Percentiles rank a stretch among this genome's conserved stretches.
Evolutionary conservation across 2,113 vertebrate species (phyloP).

Genomic region (Eleginops maclovinus): DNA sequence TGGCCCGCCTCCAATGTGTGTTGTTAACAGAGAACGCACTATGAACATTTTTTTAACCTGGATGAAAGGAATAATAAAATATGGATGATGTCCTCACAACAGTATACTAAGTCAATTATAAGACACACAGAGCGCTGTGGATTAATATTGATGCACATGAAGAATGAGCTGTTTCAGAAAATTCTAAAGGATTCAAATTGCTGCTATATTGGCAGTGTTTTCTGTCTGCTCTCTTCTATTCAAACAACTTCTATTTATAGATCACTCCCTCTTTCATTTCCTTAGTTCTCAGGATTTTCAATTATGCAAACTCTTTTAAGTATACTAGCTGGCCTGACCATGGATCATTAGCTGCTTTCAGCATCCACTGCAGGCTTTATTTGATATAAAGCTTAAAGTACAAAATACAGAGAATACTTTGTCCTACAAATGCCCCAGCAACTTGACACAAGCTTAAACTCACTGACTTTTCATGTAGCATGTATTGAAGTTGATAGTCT

Average conservation of each 20-base stretch:
- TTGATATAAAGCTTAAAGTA: conserved; percentile 14
- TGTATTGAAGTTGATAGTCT: conserved; percentile 19
- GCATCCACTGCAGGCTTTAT: conserved; percentile 8
- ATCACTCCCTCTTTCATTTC: conserved; percentile 32
- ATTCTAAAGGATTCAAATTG: neutral
- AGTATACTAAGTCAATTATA: neutral
- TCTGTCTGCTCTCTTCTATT: conserved; percentile 8
- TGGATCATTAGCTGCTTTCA: conserved; percentile 21
- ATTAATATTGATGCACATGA: neutral
- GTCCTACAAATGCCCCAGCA: conserved; percentile 20
- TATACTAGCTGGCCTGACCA: conserved; percentile 8
- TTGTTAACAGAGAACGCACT: neutral
- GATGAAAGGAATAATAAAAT: neutral
- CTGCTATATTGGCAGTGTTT: conserved; percentile 6
- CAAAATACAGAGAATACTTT: conserved; percentile 11
- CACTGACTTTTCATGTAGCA: conserved; percentile 15
- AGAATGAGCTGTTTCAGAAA: neutral
- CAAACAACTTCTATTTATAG: conserved; percentile 53
- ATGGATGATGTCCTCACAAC: neutral
- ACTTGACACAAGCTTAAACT: conserved; percentile 9
- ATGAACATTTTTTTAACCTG: conserved; percentile 3
- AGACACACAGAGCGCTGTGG: neutral
- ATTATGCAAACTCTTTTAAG: conserved; percentile 48
- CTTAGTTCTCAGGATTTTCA: conserved; percentile 36
- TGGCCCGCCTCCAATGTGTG: conserved; percentile 6